Conservation (phyloP, 2,888 invertebrate species). For the Ditula angustiorana region DNA sequence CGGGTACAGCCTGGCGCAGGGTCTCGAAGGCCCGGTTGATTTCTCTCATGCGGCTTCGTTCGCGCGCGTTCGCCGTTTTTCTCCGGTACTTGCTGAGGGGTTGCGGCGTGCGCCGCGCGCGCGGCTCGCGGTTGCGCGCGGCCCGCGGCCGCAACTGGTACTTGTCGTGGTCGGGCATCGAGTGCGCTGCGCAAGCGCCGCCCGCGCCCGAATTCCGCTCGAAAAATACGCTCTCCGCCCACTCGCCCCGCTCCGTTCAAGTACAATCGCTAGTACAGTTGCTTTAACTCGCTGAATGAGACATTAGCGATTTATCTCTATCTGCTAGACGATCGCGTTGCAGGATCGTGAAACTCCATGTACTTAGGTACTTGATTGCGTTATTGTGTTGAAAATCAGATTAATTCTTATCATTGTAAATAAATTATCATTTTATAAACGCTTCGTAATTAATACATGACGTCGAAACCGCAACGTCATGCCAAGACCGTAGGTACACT, state of each 20-base stretch:
- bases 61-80: slow-evolving; percentile 95
- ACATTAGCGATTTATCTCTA: slow-evolving; percentile 28
- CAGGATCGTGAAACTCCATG: slow-evolving; percentile 16
- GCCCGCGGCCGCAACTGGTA: slow-evolving; percentile 83
- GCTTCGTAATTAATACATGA: neutral
- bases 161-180: slow-evolving; percentile 84
- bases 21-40: slow-evolving; percentile 96
- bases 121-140: slow-evolving; percentile 78
- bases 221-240: slow-evolving; percentile 80
- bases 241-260: slow-evolving; percentile 77
- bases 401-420: neutral
- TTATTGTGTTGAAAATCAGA: neutral
- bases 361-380: slow-evolving; percentile 12
- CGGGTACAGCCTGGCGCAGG: slow-evolving; percentile 91
- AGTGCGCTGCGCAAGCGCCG: slow-evolving; percentile 65
- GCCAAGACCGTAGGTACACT: neutral
- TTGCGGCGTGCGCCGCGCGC: slow-evolving; percentile 87
- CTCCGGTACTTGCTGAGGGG: slow-evolving; percentile 95
- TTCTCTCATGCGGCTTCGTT: slow-evolving; percentile 94
- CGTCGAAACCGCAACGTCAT: neutral
- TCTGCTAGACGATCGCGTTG: slow-evolving; percentile 14
- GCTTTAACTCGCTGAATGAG: slow-evolving; percentile 34
- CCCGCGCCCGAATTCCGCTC: slow-evolving; percentile 68
- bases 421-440: neutral
- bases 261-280: slow-evolving; percentile 60